Evolutionary conservation across 2,888 invertebrate genomes (phyloP), one percentile per base, ranked within the genome.

Genomic region (Amphipyra berbera): DNA sequence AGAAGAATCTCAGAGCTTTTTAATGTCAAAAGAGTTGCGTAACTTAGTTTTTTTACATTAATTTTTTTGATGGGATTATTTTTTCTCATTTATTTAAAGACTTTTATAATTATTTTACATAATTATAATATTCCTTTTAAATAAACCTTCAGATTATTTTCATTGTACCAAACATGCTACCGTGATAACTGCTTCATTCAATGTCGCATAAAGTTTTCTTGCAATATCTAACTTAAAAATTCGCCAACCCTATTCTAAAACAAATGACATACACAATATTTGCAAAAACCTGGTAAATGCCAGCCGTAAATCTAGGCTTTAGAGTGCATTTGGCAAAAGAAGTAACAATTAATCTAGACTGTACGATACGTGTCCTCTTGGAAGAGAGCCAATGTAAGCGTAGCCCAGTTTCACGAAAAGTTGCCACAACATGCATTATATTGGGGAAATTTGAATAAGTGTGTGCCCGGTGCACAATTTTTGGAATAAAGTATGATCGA

Each of bases 281-380:
- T 75, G 69, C 73, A 82, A 84, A 82, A 82, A 85, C 78, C 73
- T 78, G 79, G 80, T 79, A 85, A 86, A 80, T 78, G 81, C 76
- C 60, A 63, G 62, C 73, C 82, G 72, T 88, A 88, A 88, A 90
- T 88, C 84, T 76, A 73, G 79, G 83, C 80, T 83, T 84, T 82
- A 81, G 71, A 83, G 83, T 88, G 81, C 85, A 90, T 91, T 92
- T 92, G 91, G 90, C 91, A 90, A 88, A 91, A 90, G 88, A 89
- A 88, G 88, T 87, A 81, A 87, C 90, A 90, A 91, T 92, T 91
- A 91, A 91, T 91, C 89, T 89, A 79, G 82, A 82, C 83, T 86
- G 84, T 78, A 77, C 82, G 78, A 81, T 82, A 82, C 79, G 73
- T 79, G 80, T 76, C 72, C 82, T 65, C 76, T 85, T 91, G 91